Evolutionary conservation across 1,140 invertebrate genomes (phyloP), one percentile per base, ranked within the genome.

Genomic region (Ganaspis sp.): DNA sequence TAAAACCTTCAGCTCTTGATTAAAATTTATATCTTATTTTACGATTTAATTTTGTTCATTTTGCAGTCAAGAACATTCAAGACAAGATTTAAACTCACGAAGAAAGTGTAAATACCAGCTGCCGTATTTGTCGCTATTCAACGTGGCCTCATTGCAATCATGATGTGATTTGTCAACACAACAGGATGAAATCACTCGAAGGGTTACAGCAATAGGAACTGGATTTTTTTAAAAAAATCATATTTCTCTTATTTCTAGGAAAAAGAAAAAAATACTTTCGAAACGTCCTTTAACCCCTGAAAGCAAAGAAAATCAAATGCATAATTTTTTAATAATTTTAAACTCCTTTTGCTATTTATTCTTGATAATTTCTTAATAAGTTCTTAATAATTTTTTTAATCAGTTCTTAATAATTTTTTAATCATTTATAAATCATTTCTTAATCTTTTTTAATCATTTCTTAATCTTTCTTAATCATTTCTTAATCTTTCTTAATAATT

Each of bases 61-160:
- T 85, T 82, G 5, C 80, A 87, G 87, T 84, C 6, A 88, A 86
- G 64, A 87, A 86, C 70, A 79, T 69, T 9, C 80, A 83, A 73
- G 87, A 87, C 21, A 81, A 86, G 21, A 70, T 42, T 19, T 76
- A 72, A 81, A 72, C 58, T 38, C 74, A 42, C 69, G 58, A 77
- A 40, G 42, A 84, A 86, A 69, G 80, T 75, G 12, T 86, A 79
- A 83, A 64, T n/a, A 49, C 23, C 11, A 64, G 11, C 23, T 45
- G 37, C n/a, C 11, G 70, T 38, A 69, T 53, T 64, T n/a, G n/a
- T 76, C 70, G 45, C 54, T 76, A 34, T 64, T 70, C 75, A 75
- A 77, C 73, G 76, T 80, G 82, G 79, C 75, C 76, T 77, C 69
- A 75, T 79, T 79, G 19, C 49, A 45, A 70, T 70, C 37, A 69